Percentiles rank a stretch among this genome's conserved stretches.
These are phyloP conservation scores for Fistularia commersonii DNA, from an alignment of 2,797 vertebrate genomes.

Conservation along the genomic window DNA sequence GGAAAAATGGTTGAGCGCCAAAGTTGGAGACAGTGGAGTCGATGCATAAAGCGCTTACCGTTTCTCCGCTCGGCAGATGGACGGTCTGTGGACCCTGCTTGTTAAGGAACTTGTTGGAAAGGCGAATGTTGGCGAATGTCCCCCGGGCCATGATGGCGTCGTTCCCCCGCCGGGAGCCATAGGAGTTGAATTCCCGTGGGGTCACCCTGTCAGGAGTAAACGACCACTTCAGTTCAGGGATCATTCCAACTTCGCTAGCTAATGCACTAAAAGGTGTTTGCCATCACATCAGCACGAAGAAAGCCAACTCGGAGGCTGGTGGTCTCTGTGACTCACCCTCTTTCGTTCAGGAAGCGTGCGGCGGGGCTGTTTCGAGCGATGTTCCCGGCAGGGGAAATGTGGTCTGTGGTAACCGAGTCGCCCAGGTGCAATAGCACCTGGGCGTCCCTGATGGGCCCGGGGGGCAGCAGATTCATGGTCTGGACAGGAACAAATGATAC, in stretches of 20 bases:
- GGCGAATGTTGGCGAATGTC: constrained; percentile 96
- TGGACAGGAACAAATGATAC: constrained; percentile 42
- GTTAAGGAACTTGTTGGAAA: constrained; percentile 93
- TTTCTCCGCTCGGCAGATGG: constrained; percentile 87
- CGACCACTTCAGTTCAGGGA: too few species aligned
- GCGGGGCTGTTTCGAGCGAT: constrained; percentile 94
- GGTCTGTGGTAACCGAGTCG: constrained; percentile 97
- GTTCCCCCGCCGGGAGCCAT: constrained; percentile 93
- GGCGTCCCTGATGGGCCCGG: constrained; percentile 80
- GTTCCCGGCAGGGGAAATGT: constrained; percentile 98
- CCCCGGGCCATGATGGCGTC: constrained; percentile 95
- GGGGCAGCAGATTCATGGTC: constrained; percentile 80
- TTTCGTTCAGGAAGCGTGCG: constrained; percentile 85
- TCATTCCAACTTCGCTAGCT: too few species aligned
- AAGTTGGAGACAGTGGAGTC: not conserved
- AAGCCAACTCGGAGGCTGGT: too few species aligned
- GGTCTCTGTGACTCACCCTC: constrained; percentile 76
- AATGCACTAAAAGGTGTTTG: not conserved
- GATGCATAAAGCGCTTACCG: constrained; percentile 63
- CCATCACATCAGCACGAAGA: too few species aligned
- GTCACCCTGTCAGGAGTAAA: constrained; percentile 72
- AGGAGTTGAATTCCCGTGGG: constrained; percentile 93
- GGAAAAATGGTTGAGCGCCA: too few species aligned
- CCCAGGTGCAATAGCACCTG: constrained; percentile 90
- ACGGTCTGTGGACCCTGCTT: constrained; percentile 90